Conservation (phyloP, 1,140 invertebrate genomes). For the Euwallacea similis region DNA sequence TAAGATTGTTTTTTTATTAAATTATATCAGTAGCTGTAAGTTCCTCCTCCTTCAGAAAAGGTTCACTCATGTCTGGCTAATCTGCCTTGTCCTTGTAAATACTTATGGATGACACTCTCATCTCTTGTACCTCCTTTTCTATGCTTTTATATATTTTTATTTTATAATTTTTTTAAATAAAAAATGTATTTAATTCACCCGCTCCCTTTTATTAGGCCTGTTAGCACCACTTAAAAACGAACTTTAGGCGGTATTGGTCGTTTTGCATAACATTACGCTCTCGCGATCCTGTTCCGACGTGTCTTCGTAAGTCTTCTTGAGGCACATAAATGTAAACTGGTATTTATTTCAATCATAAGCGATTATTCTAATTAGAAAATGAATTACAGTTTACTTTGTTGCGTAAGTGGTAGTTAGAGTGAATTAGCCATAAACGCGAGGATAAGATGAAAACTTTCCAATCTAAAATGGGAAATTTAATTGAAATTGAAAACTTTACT, state of each 20-base stretch:
- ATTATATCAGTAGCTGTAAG: conserved; percentile 51
- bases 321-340: neutral
- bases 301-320: no score
- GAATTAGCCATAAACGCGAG: no score
- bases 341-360: neutral
- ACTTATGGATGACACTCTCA: conserved; percentile 5
- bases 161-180: conserved; percentile 25
- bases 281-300: no score
- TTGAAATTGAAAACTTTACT: no score
- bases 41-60: conserved; percentile 44
- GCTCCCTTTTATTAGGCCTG: conserved; percentile 3
- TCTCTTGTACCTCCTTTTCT: conserved; percentile 18
- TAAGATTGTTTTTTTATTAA: conserved; percentile 51
- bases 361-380: neutral
- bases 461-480: no score
- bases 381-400: neutral
- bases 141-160: conserved; percentile 35
- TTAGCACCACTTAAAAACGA: neutral
- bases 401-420: no score
- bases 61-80: conserved; percentile 23
- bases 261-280: neutral
- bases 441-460: no score
- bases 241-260: neutral
- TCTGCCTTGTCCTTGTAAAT: conserved; percentile 27
- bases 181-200: conserved; percentile 27